Evolutionary conservation across 2,888 invertebrate genomes (phyloP).

Genomic region (Bellardia pandia): DNA sequence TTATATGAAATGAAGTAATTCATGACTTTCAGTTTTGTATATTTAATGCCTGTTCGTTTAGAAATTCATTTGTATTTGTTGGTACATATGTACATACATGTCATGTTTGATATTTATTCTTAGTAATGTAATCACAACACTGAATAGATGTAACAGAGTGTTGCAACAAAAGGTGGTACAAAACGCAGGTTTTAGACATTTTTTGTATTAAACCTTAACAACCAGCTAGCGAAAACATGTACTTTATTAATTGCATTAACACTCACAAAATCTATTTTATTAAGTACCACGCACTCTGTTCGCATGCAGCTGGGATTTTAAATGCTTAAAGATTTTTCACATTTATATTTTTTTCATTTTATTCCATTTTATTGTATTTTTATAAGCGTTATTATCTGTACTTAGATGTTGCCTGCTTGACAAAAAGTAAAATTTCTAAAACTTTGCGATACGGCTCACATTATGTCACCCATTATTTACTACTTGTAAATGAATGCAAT

Average conservation of each 20-base stretch:
- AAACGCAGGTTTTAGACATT: too few relatives aligned
- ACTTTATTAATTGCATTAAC: too few relatives aligned
- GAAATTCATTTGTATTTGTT: background rate
- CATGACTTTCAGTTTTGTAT: background rate
- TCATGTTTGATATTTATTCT: background rate
- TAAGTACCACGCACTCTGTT: too few relatives aligned
- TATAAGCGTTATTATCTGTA: background rate
- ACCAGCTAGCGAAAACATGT: too few relatives aligned
- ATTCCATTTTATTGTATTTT: background rate
- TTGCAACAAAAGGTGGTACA: too few relatives aligned
- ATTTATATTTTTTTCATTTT: background rate
- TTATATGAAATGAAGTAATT: background rate
- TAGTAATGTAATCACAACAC: background rate
- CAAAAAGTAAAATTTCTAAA: background rate
- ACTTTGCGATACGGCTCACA: background rate
- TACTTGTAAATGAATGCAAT: background rate
- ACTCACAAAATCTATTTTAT: too few relatives aligned
- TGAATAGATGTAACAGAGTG: too few relatives aligned
- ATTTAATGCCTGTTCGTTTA: background rate
- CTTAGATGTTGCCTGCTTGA: background rate
- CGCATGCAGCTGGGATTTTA: too few relatives aligned
- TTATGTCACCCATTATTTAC: background rate
- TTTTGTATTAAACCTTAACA: too few relatives aligned
- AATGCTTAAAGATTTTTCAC: background rate
- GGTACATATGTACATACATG: background rate